Evolutionary conservation across 2,888 invertebrate genomes (phyloP).

Genomic region (Melieria picta): DNA sequence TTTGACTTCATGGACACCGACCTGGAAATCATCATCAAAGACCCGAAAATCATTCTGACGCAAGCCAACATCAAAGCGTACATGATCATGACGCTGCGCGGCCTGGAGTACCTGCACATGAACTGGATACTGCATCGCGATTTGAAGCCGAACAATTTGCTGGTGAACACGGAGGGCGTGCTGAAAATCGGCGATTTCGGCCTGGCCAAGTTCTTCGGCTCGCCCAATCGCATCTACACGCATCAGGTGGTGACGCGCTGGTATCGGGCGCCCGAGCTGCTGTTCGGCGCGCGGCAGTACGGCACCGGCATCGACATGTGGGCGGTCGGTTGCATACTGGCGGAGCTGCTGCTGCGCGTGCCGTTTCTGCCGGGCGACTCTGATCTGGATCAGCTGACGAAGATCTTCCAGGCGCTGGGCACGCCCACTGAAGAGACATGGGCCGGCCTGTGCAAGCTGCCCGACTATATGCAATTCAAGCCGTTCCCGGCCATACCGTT

Average conservation of each 20-base stretch:
- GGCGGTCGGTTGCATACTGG: slow-evolving; percentile 98
- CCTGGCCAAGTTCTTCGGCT: slow-evolving; percentile 96
- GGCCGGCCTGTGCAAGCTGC: slow-evolving; percentile 84
- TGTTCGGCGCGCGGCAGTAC: slow-evolving; percentile 95
- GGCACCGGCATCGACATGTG: slow-evolving; percentile 98
- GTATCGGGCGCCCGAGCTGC: slow-evolving; percentile 92
- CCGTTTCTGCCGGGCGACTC: slow-evolving; percentile 97
- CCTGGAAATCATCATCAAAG: slow-evolving; percentile 93
- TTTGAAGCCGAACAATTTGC: slow-evolving; percentile 97
- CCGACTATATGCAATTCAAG: slow-evolving; percentile 94
- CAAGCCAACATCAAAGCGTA: slow-evolving; percentile 96
- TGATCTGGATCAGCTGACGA: slow-evolving; percentile 94
- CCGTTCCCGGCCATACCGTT: slow-evolving; percentile 84
- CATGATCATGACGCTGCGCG: slow-evolving; percentile 90
- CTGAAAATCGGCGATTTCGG: slow-evolving; percentile 99
- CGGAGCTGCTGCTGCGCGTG: slow-evolving; percentile 88
- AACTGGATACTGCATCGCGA: slow-evolving; percentile 98
- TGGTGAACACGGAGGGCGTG: slow-evolving; percentile 90
- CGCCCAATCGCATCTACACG: slow-evolving; percentile 94
- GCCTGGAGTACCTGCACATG: slow-evolving; percentile 92
- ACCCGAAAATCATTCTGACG: slow-evolving; percentile 86
- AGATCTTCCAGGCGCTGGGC: slow-evolving; percentile 94
- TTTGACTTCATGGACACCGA: slow-evolving; percentile 99
- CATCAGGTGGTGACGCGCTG: slow-evolving; percentile 97
- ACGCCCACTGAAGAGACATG: slow-evolving; percentile 92